Percentiles rank a stretch among this genome's conserved stretches.
These are phyloP conservation scores for Strix uralensis DNA, from an alignment of 2,113 vertebrate species.

Conservation along the genomic window DNA sequence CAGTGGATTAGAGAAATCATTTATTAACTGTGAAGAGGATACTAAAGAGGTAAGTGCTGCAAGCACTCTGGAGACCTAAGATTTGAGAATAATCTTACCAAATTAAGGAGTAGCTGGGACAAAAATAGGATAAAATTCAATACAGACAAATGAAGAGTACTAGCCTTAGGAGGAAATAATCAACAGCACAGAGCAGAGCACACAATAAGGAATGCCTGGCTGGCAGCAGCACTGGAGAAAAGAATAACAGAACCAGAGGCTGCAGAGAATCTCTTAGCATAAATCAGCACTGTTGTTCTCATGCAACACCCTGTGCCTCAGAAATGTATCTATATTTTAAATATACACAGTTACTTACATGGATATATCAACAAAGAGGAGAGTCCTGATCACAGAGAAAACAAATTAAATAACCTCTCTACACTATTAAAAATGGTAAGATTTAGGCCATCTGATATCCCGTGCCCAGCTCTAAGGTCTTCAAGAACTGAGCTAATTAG, in stretches of 20 bases:
- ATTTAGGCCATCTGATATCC: neutral
- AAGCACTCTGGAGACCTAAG: slow-evolving; percentile 6
- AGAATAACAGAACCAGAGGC: neutral
- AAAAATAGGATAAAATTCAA: neutral
- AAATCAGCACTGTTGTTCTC: neutral
- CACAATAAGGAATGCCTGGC: neutral
- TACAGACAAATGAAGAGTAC: slow-evolving; percentile 28
- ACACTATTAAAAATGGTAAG: neutral
- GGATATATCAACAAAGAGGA: neutral
- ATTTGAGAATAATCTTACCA: slow-evolving; percentile 29
- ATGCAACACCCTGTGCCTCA: neutral
- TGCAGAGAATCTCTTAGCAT: neutral
- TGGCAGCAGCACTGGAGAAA: neutral
- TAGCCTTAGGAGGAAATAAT: slow-evolving; percentile 38
- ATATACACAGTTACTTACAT: neutral
- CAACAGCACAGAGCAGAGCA: neutral
- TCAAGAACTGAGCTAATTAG: neutral
- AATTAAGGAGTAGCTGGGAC: neutral
- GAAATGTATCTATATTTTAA: neutral
- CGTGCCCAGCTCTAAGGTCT: neutral
- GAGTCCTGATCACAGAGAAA: neutral
- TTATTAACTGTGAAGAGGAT: slow-evolving; percentile 39
- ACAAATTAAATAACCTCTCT: neutral
- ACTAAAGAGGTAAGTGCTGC: slow-evolving; percentile 22
- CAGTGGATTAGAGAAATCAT: slow-evolving; percentile 38